Base-by-base conservation (phyloP, 2,888 invertebrate genomes). In the Zootermopsis nevadensis region DNA sequence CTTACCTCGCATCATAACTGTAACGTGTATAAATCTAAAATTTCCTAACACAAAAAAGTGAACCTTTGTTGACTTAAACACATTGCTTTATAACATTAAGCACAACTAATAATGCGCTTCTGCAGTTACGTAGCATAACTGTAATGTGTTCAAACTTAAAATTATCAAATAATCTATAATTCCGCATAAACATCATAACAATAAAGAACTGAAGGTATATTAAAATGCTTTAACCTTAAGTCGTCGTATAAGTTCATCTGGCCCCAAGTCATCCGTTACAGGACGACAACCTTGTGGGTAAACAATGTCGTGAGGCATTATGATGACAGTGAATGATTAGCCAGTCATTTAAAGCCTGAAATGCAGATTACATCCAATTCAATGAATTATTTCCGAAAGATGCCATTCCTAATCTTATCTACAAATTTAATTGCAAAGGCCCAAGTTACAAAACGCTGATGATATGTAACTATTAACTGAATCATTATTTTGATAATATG, bases 201-300 rank as follows among this genome's bases (percentile, higher is more conserved):
- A 19, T 15, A 3, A 48, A 48, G 19, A 48, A 19, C 19, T 15
- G 15, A 48, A 48, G 19, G 48, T 48, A 19, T 19, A 82, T 66
- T 33, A 38, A 33, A 66, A 31, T 76, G 53, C 33, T 35, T 84
- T 85, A 91, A 97, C 97, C 94, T 99, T 99, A 77, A 99, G 93
- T 88, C 99, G 93, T 86, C 98, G 93, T 87, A 99, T 97, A 82
- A 99, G 92, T 90, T 99, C 99, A 92, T 99, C 99, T 48, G 97
- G 95, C 85, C 98, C 97, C 85, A 99, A 92, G 91, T 98, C 98
- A 91, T 98, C 98, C 87, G 95, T 95, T 87, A 99, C 95, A 86
- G 98, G 97, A 88, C 97, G 95, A 91, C 98, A 98, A 89, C 98
- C 98, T 89, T 96, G 93, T 88, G 99, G 99, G 92, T 99, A 99